Base-by-base conservation (phyloP, 1,140 invertebrate species). In the Drosophila auraria region DNA sequence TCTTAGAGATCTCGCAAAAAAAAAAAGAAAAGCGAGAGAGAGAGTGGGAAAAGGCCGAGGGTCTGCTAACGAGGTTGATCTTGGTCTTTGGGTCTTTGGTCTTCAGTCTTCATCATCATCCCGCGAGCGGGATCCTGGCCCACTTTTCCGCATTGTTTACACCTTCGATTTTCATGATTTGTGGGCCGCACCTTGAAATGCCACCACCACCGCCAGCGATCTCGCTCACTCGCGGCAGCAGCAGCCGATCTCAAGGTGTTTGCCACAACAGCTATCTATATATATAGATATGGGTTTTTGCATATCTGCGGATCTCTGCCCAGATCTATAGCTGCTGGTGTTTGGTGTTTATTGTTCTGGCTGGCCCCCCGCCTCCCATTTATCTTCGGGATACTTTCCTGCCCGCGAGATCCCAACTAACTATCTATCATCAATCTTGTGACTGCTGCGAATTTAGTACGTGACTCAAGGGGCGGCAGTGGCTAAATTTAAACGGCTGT, bases 161-260 rank as follows among this genome's bases (percentile, higher is more conserved):
- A 89, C 86, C 84, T 90, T 89, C 78, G 74, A 84, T 87, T 80
- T 87, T 78, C 80, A 57, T 74, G 83, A 87, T 89, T 81, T 84
- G 84, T 89, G 83, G 49, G 75, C 73, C 68, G 53, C 82, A 87
- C 84, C 83, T 89, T 87, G 84, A 89, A 87, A 68, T 62, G 44
- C 54, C 54, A 57, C 2, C 33, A 40, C 15, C 14, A 40, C 4
- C 38, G 0, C 53, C 51, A 20, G 3, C 59, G 60, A 68, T 65
- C 49, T 58, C 44, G 47, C 45, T 51, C 27, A 66, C 65, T 69
- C 65, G 45, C 66, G 62, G 66, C 36, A 68, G 66, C 36, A 68
- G 66, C 36, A 68, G 66, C 12, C 45, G 45, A 73, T 53, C 54
- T 73, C 56, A 73, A 72, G 68, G 69, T 74, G 54, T 59, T 58